Evolutionary conservation across 2,888 invertebrate species (phyloP).

Genomic region (Athrips mouffetella): DNA sequence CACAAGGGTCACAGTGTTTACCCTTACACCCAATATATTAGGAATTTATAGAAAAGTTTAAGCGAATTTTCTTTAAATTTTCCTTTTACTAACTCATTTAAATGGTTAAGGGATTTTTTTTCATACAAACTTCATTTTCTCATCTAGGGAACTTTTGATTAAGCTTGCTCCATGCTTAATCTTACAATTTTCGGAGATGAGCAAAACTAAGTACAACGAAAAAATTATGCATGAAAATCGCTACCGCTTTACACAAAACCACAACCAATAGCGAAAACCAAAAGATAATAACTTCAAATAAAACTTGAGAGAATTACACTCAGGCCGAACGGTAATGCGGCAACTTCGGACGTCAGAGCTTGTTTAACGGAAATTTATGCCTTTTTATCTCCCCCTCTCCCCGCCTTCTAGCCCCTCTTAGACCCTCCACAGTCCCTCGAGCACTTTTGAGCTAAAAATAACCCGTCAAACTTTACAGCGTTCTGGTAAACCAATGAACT

Average conservation of each 20-base stretch:
- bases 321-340: conserved; percentile 42
- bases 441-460: conserved; percentile 8
- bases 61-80: too few species aligned
- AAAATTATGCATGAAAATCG: too few species aligned
- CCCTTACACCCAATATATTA: too few species aligned
- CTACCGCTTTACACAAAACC: conserved; percentile 13
- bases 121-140: too few species aligned
- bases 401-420: neutral
- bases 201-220: too few species aligned
- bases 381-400: conserved; percentile 45
- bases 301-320: conserved; percentile 35
- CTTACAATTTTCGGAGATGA: too few species aligned
- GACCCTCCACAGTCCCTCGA: neutral
- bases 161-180: too few species aligned
- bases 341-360: conserved; percentile 49
- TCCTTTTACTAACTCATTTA: too few species aligned
- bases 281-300: conserved; percentile 40
- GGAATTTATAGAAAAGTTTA: too few species aligned
- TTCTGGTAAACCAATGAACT: conserved; percentile 9
- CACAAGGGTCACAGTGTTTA: too few species aligned
- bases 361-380: conserved; percentile 47
- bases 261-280: conserved; percentile 26
- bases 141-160: too few species aligned
- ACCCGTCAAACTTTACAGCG: conserved; percentile 1
- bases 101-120: too few species aligned